phyloP scores from a whole-genome alignment of 2,113 vertebrate species.

The Pygathrix nemaeus region DNA sequence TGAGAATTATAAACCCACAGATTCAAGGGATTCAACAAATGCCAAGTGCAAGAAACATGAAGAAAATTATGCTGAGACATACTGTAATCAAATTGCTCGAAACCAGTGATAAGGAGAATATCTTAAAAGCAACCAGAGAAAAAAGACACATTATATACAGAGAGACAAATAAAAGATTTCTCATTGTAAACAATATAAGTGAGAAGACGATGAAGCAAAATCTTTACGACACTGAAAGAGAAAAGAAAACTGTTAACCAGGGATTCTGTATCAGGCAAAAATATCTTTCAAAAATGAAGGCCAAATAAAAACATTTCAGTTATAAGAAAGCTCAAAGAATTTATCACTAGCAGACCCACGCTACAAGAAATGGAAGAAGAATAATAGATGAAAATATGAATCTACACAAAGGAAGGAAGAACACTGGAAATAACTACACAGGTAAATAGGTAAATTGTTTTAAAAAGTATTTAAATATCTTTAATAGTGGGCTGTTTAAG shows the following conservation, averaged over 20 bases:
- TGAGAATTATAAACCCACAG: slow-evolving; percentile 19
- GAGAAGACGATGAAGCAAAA: background rate
- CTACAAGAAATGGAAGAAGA: background rate
- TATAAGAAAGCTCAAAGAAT: background rate
- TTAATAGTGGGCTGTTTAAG: background rate
- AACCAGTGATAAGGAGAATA: background rate
- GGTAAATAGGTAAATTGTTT: background rate
- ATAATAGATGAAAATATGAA: background rate
- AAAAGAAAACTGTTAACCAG: background rate
- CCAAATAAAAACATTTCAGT: slow-evolving; percentile 12
- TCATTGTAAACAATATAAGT: background rate
- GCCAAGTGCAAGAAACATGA: background rate
- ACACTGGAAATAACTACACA: background rate
- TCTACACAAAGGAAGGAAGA: background rate
- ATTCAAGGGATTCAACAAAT: background rate
- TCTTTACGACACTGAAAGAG: background rate
- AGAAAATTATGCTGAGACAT: background rate
- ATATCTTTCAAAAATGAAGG: background rate
- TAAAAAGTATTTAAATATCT: background rate
- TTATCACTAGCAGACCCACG: background rate
- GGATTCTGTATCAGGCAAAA: background rate
- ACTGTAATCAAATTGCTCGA: background rate
- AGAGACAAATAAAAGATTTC: slow-evolving; percentile 19
- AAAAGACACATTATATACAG: background rate
- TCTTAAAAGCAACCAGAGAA: background rate